These are phyloP conservation scores for Zoanthus gigantus DNA, from an alignment of 92 coral and sea anemone genomes.

Conservation along the genomic window DNA sequence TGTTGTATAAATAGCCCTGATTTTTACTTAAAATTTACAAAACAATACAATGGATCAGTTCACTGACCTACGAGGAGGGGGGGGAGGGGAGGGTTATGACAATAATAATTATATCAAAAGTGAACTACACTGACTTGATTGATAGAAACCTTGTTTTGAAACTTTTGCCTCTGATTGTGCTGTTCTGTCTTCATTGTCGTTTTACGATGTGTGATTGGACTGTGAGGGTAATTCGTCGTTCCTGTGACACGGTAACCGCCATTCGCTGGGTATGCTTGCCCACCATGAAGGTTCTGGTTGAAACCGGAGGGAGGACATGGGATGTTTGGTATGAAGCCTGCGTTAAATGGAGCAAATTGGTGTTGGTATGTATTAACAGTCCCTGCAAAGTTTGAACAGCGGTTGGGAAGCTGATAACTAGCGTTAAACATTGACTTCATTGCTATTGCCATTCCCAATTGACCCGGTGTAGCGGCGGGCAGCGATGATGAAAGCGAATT, in stretches of 20 bases:
- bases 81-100: too few species aligned
- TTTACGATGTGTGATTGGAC: constrained; percentile 9
- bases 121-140: not conserved
- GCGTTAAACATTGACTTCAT: constrained; percentile 23
- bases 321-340: constrained; percentile 3
- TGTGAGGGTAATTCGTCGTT: constrained; percentile 16
- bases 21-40: too few species aligned
- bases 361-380: not conserved
- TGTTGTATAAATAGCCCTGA: too few species aligned
- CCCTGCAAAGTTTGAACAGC: not conserved
- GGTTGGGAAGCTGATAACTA: not conserved
- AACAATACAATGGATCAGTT: too few species aligned
- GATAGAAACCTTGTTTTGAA: not conserved
- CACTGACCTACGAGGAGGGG: too few species aligned
- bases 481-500: constrained; percentile 6
- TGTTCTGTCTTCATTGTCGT: not conserved
- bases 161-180: not conserved
- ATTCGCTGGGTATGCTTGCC: constrained; percentile 29
- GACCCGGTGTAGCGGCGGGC: constrained; percentile 12
- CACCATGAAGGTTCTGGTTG: constrained; percentile 27
- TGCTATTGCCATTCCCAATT: constrained; percentile 37
- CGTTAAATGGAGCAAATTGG: not conserved
- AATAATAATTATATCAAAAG: too few species aligned
- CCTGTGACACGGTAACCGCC: not conserved
- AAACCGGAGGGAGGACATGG: not conserved